phyloP scores from a whole-genome alignment of 2,888 invertebrate genomes.

The Microdon myrmicae region DNA sequence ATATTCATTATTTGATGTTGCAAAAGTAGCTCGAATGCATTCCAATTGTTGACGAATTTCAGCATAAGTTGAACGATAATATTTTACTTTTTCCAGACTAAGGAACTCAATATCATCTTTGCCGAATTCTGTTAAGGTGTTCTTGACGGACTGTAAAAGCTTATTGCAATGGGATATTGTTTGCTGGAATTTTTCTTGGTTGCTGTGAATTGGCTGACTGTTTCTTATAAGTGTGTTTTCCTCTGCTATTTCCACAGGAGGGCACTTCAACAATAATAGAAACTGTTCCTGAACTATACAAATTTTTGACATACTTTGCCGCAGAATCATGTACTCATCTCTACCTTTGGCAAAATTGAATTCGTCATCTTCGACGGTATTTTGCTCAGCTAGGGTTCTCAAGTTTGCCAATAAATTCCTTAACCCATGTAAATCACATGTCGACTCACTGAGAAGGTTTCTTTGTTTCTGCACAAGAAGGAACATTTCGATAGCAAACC shows the following conservation, averaged over 20 bases:
- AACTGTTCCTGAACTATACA: conserved; percentile 74
- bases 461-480: conserved; percentile 76
- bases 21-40: conserved; percentile 21
- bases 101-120: conserved; percentile 59
- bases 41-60: conserved; percentile 13
- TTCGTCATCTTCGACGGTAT: conserved; percentile 2
- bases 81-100: conserved; percentile 55
- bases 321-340: conserved; percentile 55
- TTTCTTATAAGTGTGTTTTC: conserved; percentile 53
- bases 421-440: conserved; percentile 71
- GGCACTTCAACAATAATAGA: conserved; percentile 73
- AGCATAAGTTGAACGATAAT: conserved; percentile 10
- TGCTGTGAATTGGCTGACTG: conserved; percentile 29
- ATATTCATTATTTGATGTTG: conserved; percentile 39
- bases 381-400: conserved; percentile 57
- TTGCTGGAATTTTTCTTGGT: conserved; percentile 37
- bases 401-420: conserved; percentile 67
- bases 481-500: conserved; percentile 83
- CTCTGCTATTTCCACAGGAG: conserved; percentile 66
- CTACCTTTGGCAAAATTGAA: conserved; percentile 56
- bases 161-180: conserved; percentile 53
- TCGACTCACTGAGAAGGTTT: conserved; percentile 71
- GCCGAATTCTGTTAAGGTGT: conserved; percentile 55
- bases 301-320: conserved; percentile 57
- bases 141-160: conserved; percentile 54